Percentiles rank a stretch among this genome's conserved stretches.
phyloP scores from a whole-genome alignment of 2,888 invertebrate species.

The Cryptops parisi region DNA sequence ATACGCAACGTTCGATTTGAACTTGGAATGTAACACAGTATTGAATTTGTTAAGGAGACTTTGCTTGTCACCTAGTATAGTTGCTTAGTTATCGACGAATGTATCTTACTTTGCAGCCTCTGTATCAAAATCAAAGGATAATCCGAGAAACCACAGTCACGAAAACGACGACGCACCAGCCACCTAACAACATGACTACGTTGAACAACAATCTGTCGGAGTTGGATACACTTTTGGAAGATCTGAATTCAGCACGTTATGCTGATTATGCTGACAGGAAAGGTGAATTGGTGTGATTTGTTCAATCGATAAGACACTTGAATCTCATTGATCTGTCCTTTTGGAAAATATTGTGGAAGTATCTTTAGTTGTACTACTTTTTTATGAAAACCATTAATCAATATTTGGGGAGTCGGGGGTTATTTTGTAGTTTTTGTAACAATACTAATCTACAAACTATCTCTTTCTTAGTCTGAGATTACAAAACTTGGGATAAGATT shows the following conservation, averaged over 20 bases:
- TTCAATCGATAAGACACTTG: no score
- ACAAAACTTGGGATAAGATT: no score
- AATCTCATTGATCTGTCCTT: no score
- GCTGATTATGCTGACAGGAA: conserved; percentile 19
- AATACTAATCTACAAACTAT: background rate
- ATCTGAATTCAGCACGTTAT: conserved; percentile 52
- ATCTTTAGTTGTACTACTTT: background rate
- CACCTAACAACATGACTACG: conserved; percentile 23
- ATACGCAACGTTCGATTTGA: no score
- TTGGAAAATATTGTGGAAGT: background rate
- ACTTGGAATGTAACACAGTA: no score
- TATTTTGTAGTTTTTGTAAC: background rate
- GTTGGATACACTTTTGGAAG: conserved; percentile 77
- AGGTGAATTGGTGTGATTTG: conserved; percentile 18
- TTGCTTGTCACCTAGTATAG: no score
- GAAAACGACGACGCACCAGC: background rate
- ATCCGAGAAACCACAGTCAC: conserved; percentile 35
- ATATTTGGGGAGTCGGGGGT: background rate
- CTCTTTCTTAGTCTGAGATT: background rate
- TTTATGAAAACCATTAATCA: background rate
- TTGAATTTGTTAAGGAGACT: no score
- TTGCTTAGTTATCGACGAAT: no score
- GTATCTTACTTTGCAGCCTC: conserved; percentile 41
- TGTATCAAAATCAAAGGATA: conserved; percentile 42
- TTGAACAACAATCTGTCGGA: conserved; percentile 69